These are phyloP conservation scores for Drosophila pseudoobscura DNA, from an alignment of 1,140 invertebrate species.

Conservation along the genomic window DNA sequence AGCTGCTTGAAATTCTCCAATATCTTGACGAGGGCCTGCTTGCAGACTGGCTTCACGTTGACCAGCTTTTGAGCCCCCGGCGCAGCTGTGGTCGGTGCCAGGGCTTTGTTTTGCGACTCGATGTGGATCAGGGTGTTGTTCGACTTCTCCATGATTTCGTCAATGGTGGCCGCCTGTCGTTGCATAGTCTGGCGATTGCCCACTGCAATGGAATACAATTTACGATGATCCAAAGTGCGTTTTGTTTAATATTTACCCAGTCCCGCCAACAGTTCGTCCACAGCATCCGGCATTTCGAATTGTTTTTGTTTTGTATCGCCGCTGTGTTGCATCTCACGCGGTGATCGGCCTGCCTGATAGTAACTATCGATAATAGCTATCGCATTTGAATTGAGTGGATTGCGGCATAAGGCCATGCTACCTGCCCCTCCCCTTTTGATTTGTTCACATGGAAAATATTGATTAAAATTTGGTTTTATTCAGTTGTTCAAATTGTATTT, in stretches of 20 bases:
- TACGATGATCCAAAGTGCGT: not conserved
- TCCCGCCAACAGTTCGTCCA: conserved; percentile 63
- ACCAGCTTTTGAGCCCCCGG: conserved; percentile 19
- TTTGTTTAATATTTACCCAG: conserved; percentile 56
- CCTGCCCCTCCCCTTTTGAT: not conserved
- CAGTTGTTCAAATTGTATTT: conserved; percentile 76
- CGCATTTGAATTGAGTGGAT: conserved; percentile 1
- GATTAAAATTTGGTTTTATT: conserved; percentile 61
- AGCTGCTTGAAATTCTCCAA: conserved; percentile 59
- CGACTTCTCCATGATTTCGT: conserved; percentile 68
- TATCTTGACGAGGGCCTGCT: conserved; percentile 53
- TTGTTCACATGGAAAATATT: conserved; percentile 1
- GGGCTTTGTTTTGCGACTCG: conserved; percentile 46
- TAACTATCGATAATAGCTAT: conserved; percentile 7
- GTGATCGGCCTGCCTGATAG: not conserved
- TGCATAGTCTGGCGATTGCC: conserved; percentile 31
- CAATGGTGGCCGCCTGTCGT: conserved; percentile 43
- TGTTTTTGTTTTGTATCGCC: not conserved
- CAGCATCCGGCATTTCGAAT: conserved; percentile 61
- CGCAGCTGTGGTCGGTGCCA: not conserved
- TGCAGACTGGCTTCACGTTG: conserved; percentile 43
- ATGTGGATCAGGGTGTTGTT: conserved; percentile 69
- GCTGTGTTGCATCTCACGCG: not conserved
- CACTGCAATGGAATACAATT: conserved; percentile 18
- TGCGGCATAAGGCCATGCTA: too few species aligned